Evolutionary conservation across 2,888 invertebrate genomes (phyloP).

Genomic region (Sphaeridia pumilis): DNA sequence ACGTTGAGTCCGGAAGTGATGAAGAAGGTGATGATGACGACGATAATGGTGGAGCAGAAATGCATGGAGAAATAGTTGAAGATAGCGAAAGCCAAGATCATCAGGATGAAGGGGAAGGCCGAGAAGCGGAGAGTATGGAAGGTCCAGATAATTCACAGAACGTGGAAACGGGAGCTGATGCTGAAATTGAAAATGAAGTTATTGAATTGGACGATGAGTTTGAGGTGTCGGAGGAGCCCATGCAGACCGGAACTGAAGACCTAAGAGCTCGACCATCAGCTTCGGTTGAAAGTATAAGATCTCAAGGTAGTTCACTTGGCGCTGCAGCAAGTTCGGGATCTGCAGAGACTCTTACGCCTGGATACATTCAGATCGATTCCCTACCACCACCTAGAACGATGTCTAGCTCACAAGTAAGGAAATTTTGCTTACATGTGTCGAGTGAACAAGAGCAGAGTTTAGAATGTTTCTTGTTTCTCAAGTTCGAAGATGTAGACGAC

Average conservation of each 20-base stretch:
- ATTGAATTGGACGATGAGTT: conserved; percentile 11
- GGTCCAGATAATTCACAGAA: conserved; percentile 6
- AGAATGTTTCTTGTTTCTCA: no score
- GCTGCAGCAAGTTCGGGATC: conserved; percentile 9
- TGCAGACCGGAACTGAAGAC: no score
- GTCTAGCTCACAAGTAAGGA: no score
- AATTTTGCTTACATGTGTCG: no score
- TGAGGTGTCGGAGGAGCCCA: no score
- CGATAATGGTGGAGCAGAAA: conserved; percentile 40
- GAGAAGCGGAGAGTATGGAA: conserved; percentile 32
- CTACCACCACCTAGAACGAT: no score
- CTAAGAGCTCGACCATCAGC: background rate
- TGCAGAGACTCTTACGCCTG: no score
- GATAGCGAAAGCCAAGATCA: conserved; percentile 49
- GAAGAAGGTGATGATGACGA: conserved; percentile 46
- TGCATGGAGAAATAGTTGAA: conserved; percentile 40
- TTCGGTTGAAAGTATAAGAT: background rate
- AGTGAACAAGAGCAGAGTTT: no score
- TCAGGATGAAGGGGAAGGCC: conserved; percentile 30
- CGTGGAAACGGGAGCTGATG: conserved; percentile 22
- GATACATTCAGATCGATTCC: no score
- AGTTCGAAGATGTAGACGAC: conserved; percentile 53
- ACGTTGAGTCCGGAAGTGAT: conserved; percentile 44
- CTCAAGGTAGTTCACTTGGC: background rate
- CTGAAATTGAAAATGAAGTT: conserved; percentile 14